Base-by-base conservation (phyloP, 2,888 invertebrate species). In the Adelognathus sp. region DNA sequence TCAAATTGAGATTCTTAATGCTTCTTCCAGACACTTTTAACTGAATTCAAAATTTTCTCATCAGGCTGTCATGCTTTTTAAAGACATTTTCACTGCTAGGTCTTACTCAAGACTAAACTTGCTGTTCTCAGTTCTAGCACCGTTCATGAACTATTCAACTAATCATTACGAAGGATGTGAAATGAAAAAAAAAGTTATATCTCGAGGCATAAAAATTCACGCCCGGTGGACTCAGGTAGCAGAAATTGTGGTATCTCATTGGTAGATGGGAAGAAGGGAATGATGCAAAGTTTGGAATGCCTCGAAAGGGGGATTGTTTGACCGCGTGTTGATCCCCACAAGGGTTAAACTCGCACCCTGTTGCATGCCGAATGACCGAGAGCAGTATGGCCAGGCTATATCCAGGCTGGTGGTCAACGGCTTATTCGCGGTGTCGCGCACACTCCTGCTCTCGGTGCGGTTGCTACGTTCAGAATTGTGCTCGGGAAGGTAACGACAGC, bases 361-460 rank as follows among this genome's bases (percentile, higher is more conserved):
- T 73, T 73, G 64, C 64, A 64, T 73, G 72, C 63, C 64, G 16
- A 73, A 56, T 73, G 60, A 73, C 64, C 44, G 56, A 44, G 56
- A 56, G 63, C 44, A 56, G 56, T 24, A 46, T 64, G 64, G 64
- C 36, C 36, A 1, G 24, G 46, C 56, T 44, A 33, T 54, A 64
- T 73, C 33, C 63, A 73, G 72, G 44, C 44, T 11, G 44, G 64
- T 64, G 72, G 72, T 64, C 72, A 64, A 44, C 72, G 56, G 72
- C 56, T 73, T 73, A 64, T 64, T 73, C 64, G 44, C 56, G 64
- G 64, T 64, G 56, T 44, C 61, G 61, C 61, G 54, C 71, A 29
- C 24, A 52, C 63, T n/a, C 18, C 63, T n/a, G n/a, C n/a, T 46
- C 63, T 46, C 14, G 72, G 24, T 46, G n/a, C n/a, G 44, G 44